These are phyloP conservation scores for Eristalis arbustorum DNA, from an alignment of 2,888 invertebrate species.

Conservation along the genomic window DNA sequence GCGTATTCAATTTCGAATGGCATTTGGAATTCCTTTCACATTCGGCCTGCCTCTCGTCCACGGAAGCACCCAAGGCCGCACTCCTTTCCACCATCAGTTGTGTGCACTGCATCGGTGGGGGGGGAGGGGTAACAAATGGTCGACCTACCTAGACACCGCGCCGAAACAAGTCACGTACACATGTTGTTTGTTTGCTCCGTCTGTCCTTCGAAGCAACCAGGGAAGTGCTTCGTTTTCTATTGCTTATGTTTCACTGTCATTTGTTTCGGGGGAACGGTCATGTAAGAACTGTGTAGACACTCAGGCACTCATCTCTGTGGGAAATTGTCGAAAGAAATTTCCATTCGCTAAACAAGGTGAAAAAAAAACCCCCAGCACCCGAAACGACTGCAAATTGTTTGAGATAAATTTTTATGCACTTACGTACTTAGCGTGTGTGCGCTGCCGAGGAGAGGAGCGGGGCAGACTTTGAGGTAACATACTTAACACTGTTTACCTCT, in stretches of 20 bases:
- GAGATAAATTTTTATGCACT: constrained; percentile 65
- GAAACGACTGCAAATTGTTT: constrained; percentile 49
- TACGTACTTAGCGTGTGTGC: background rate
- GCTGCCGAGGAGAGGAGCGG: background rate
- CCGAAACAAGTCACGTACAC: constrained; percentile 65
- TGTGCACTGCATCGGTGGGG: background rate
- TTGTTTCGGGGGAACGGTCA: constrained; percentile 60
- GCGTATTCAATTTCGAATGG: constrained; percentile 68
- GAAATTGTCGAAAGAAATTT: constrained; percentile 48
- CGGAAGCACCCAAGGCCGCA: background rate
- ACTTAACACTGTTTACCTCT: constrained; percentile 19
- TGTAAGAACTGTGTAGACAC: constrained; percentile 35
- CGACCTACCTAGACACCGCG: background rate
- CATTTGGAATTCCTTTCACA: constrained; percentile 67
- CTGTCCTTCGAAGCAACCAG: background rate
- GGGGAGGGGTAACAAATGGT: constrained; percentile 16
- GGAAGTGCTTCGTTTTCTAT: constrained; percentile 29
- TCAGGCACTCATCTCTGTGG: constrained; percentile 32
- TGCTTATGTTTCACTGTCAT: constrained; percentile 42
- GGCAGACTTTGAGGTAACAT: constrained; percentile 38
- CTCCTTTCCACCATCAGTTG: background rate
- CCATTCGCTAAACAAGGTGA: background rate
- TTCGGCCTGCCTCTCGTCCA: background rate
- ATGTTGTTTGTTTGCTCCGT: background rate
- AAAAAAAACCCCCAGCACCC: constrained; percentile 17